phyloP scores from a whole-genome alignment of 2,113 vertebrate species.

The Scomber colias region DNA sequence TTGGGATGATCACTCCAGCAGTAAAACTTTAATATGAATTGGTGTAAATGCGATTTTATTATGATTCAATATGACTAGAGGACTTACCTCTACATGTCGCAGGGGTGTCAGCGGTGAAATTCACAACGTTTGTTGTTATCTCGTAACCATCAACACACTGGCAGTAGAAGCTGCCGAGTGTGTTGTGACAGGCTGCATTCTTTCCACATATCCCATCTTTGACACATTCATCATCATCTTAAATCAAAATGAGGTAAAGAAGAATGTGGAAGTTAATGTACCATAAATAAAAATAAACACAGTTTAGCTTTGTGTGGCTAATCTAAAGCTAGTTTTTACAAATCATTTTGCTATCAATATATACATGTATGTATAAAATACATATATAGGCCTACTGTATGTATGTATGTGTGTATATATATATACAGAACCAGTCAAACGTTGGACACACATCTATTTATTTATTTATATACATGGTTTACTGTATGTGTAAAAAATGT shows the following conservation, averaged over 20 bases:
- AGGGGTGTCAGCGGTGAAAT: rapidly evolving
- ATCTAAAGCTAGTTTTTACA: too few species aligned
- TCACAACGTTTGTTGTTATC: rapidly evolving
- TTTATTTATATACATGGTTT: neutral
- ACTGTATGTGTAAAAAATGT: neutral
- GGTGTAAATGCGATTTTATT: too few species aligned
- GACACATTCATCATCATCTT: constrained; percentile 41
- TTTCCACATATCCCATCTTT: neutral
- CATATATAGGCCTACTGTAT: too few species aligned
- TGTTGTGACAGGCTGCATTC: constrained; percentile 42
- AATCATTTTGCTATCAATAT: neutral
- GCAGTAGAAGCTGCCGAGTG: constrained; percentile 60
- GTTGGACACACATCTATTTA: too few species aligned
- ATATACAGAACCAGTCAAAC: too few species aligned
- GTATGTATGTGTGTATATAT: too few species aligned
- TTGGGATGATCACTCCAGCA: neutral
- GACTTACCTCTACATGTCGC: constrained; percentile 20
- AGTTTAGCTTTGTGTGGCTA: too few species aligned
- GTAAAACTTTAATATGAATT: neutral
- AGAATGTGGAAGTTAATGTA: neutral
- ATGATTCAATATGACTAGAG: neutral
- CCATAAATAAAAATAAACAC: neutral
- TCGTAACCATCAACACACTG: constrained; percentile 58
- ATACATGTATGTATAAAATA: too few species aligned
- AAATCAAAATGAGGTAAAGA: constrained; percentile 15